Conservation (phyloP, 2,113 vertebrate species). For the Menidia beryllina region DNA sequence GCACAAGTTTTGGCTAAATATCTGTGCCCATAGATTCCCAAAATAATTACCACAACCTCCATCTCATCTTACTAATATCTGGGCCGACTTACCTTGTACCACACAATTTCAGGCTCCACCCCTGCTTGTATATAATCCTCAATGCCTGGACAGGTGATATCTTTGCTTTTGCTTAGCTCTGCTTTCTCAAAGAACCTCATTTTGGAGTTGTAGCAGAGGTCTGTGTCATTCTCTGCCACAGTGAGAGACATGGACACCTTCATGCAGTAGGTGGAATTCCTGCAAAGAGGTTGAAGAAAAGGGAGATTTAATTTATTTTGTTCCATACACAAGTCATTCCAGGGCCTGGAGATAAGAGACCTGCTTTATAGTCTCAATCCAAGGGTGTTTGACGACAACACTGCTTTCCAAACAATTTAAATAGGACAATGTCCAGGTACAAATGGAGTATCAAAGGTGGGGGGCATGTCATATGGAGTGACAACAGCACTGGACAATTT, state of each 20-base stretch:
- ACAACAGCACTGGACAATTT: slow-evolving; percentile 67
- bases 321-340: neutral
- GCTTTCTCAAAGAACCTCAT: slow-evolving; percentile 99
- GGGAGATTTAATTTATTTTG: neutral
- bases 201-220: slow-evolving; percentile 98
- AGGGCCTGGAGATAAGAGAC: slow-evolving; percentile 9
- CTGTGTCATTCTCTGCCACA: slow-evolving; percentile 96
- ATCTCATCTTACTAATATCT: neutral
- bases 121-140: slow-evolving; percentile 92
- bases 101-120: slow-evolving; percentile 90
- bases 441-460: neutral
- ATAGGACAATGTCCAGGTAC: neutral
- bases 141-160: slow-evolving; percentile 93
- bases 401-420: slow-evolving; percentile 21
- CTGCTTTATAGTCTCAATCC: slow-evolving; percentile 21
- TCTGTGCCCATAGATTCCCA: too few species aligned
- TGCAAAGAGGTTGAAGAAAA: slow-evolving; percentile 69
- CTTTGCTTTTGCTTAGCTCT: slow-evolving; percentile 97
- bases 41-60: too few species aligned
- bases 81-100: slow-evolving; percentile 92
- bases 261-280: slow-evolving; percentile 99
- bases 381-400: slow-evolving; percentile 31
- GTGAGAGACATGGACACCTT: slow-evolving; percentile 98
- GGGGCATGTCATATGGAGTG: slow-evolving; percentile 28
- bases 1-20: too few species aligned